Base-by-base conservation (phyloP, 2,797 vertebrate genomes). In the Kryptopterus vitreolus region DNA sequence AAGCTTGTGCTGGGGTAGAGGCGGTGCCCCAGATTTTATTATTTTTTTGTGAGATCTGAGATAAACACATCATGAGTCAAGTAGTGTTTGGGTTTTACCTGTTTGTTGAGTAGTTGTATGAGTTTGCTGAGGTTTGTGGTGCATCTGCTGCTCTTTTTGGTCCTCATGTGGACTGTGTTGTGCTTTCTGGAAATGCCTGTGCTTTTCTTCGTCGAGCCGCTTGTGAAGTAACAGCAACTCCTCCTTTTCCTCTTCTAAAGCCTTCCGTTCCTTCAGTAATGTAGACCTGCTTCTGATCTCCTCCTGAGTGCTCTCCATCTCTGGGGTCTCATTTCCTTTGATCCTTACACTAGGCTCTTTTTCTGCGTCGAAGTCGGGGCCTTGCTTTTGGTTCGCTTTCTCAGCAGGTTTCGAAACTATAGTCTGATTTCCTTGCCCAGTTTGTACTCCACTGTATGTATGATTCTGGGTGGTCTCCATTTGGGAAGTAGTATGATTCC, bases 201-300 rank as follows among this genome's bases (percentile, higher is more conserved):
- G 90, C 85, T 93, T 93, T 84, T 94, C 92, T 77, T 92, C 88
- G 59, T 93, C 91, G 69, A 93, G 79, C 83, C 86, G 91, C 86
- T 86, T 91, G 81, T 93, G 92, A 8, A 92, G 90, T 76, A 90
- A 86, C 0, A 91, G 85, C 48, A 93, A 89, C 81, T 93, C 92
- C 38, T 88, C 88, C 61, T 81, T 87, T 84, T 93, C 92, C 81
- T 90, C 89, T 83, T 93, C 89, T 58, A 91, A 68, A 76, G 79
- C 88, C 61, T 87, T 86, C 85, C 88, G 85, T 63, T 90, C 89
- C 3, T 77, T 83, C 78, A 83, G 55, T n/a, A 79, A 65, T 12
- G n/a, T 29, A 22, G 59, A 66, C 5, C 50, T 77, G 59, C 59
- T 81, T 55, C 38, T 58, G 3, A 31, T 79, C 85, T 91, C 91